phyloP scores from a whole-genome alignment of 2,888 invertebrate genomes.

The Meghimatium bilineatum region DNA sequence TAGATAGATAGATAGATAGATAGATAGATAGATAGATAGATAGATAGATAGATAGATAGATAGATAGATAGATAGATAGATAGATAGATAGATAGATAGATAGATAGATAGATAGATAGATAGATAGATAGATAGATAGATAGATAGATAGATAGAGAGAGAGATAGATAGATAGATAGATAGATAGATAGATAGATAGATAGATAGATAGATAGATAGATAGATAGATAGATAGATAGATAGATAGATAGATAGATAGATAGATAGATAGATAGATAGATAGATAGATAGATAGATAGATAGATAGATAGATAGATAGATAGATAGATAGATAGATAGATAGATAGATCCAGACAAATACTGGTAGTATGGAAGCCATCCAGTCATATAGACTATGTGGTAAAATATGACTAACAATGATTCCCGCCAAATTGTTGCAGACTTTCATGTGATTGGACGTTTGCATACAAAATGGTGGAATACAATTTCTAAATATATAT shows the following conservation, averaged over 20 bases:
- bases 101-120: background rate
- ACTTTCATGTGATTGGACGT: too few species aligned
- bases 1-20: background rate
- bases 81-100: background rate
- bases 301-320: background rate
- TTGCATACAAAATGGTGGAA: too few species aligned
- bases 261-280: background rate
- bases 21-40: background rate
- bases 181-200: conserved; percentile 7
- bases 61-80: background rate
- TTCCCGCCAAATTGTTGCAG: too few species aligned
- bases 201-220: conserved; percentile 7
- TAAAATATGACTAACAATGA: too few species aligned
- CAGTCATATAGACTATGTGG: too few species aligned
- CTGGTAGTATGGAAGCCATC: too few species aligned
- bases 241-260: background rate
- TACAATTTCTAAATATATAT: too few species aligned
- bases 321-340: background rate
- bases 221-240: conserved; percentile 3
- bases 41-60: background rate
- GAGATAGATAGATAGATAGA: too few species aligned
- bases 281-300: background rate
- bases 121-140: background rate
- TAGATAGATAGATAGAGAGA: too few species aligned
- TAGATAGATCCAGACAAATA: too few species aligned